Conservation (phyloP, 1,140 invertebrate species). For the Planococcus citri region DNA sequence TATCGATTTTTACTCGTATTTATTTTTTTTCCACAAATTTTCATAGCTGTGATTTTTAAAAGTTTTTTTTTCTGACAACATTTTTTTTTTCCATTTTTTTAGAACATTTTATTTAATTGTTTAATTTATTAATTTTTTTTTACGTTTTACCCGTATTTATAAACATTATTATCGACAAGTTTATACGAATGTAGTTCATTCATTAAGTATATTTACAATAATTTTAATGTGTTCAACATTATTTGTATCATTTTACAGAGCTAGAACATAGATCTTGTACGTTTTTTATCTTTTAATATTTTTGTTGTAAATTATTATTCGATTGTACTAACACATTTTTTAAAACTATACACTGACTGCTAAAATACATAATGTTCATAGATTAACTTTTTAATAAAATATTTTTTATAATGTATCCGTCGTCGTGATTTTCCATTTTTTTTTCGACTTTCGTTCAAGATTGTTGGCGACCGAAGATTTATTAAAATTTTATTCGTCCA, state of each 20-base stretch:
- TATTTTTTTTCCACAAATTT: slow-evolving; percentile 2
- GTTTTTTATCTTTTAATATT: slow-evolving; percentile 11
- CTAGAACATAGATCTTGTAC: slow-evolving; percentile 13
- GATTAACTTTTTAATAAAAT: slow-evolving; percentile 18
- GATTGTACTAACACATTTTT: slow-evolving; percentile 16
- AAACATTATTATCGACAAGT: neutral
- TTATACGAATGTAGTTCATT: slow-evolving; percentile 2
- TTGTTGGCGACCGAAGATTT: too few relatives aligned
- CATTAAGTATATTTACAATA: slow-evolving; percentile 15
- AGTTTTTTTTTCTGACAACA: neutral
- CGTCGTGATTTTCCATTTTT: neutral
- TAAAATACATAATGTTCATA: slow-evolving; percentile 20
- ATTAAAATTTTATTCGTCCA: too few relatives aligned
- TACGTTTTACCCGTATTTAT: neutral
- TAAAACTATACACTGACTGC: slow-evolving; percentile 3
- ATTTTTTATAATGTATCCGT: slow-evolving; percentile 10
- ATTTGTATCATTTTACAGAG: slow-evolving; percentile 9
- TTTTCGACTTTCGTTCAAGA: too few relatives aligned
- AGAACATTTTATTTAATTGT: neutral
- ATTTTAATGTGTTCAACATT: slow-evolving; percentile 18
- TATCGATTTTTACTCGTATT: neutral
- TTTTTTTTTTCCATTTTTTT: neutral
- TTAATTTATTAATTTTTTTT: slow-evolving; percentile 16
- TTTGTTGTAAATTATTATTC: slow-evolving; percentile 14
- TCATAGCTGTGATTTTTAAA: slow-evolving; percentile 13